Conservation (phyloP, 2,888 invertebrate genomes). For the Ornithoptera alexandrae region DNA sequence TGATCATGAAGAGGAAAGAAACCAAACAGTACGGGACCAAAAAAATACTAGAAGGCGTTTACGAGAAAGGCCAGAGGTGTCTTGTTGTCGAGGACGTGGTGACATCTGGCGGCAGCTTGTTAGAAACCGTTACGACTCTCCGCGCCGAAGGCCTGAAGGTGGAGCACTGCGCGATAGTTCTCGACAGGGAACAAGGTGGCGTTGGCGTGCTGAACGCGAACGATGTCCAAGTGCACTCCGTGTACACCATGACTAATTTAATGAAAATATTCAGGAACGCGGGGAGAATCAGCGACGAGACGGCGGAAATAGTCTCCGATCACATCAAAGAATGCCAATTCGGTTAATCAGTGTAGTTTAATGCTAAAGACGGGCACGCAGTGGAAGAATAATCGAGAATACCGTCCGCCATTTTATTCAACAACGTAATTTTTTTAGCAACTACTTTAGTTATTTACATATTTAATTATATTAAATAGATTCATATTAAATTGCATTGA, state of each 20-base stretch:
- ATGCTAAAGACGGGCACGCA: not conserved
- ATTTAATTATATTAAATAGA: slow-evolving; percentile 17
- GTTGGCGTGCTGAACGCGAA: slow-evolving; percentile 83
- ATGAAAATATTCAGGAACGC: slow-evolving; percentile 82
- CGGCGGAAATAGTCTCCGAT: slow-evolving; percentile 60
- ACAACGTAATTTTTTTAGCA: not conserved
- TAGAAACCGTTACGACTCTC: slow-evolving; percentile 91
- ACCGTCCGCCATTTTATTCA: not conserved
- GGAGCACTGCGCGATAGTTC: slow-evolving; percentile 89
- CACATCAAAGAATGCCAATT: slow-evolving; percentile 69
- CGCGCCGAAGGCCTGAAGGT: slow-evolving; percentile 83
- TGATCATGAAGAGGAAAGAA: slow-evolving; percentile 96
- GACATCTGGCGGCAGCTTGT: slow-evolving; percentile 94
- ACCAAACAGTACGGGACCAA: slow-evolving; percentile 96
- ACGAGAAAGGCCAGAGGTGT: slow-evolving; percentile 82
- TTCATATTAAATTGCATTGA: too few relatives aligned
- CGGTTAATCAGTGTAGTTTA: slow-evolving; percentile 33
- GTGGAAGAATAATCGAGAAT: not conserved
- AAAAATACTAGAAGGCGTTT: slow-evolving; percentile 95
- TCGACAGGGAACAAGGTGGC: slow-evolving; percentile 97
- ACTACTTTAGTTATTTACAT: slow-evolving; percentile 23
- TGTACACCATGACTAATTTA: slow-evolving; percentile 84
- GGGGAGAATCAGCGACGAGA: slow-evolving; percentile 79
- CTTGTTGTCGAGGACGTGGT: slow-evolving; percentile 97
- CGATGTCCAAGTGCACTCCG: slow-evolving; percentile 84